Percentiles rank a stretch among this genome's conserved stretches.
Conservation (phyloP, 1,140 invertebrate species). For the Drosophila bipectinata region DNA sequence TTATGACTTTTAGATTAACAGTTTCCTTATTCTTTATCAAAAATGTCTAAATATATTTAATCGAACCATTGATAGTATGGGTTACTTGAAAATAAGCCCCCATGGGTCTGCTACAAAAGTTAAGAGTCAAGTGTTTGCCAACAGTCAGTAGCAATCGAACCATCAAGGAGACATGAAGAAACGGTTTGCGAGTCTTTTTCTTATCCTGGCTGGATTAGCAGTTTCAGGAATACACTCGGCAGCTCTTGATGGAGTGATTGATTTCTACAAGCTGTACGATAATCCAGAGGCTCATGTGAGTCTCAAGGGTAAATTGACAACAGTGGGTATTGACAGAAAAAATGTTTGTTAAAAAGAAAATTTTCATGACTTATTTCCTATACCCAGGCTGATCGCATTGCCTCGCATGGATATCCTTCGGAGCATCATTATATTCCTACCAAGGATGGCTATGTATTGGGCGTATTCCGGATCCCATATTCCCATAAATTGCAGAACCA, state of each 20-base stretch:
- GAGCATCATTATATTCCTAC: conserved; percentile 85
- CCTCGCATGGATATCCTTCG: conserved; percentile 84
- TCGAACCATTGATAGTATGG: conserved; percentile 16
- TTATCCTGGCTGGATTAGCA: conserved; percentile 8
- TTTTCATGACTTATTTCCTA: not conserved
- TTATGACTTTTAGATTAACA: conserved; percentile 18
- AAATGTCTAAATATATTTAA: conserved; percentile 29
- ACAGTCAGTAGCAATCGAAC: conserved; percentile 26
- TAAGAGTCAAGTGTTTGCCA: not conserved
- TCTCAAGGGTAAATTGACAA: conserved; percentile 34
- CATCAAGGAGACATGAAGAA: conserved; percentile 26
- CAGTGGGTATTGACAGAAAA: conserved; percentile 27
- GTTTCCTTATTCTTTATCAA: conserved; percentile 19
- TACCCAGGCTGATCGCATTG: conserved; percentile 52
- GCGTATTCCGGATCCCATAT: conserved; percentile 84
- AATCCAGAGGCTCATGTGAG: conserved; percentile 59
- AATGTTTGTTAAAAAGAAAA: not conserved
- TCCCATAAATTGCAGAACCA: conserved; percentile 59
- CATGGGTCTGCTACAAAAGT: conserved; percentile 16
- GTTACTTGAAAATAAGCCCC: conserved; percentile 26
- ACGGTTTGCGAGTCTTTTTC: not conserved
- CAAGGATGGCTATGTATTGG: conserved; percentile 85
- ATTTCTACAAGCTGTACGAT: conserved; percentile 60
- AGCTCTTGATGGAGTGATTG: conserved; percentile 36
- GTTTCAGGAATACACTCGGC: conserved; percentile 5